These are phyloP conservation scores for Tetramorium parvispinum DNA, from an alignment of 1,140 invertebrate species.

Conservation along the genomic window DNA sequence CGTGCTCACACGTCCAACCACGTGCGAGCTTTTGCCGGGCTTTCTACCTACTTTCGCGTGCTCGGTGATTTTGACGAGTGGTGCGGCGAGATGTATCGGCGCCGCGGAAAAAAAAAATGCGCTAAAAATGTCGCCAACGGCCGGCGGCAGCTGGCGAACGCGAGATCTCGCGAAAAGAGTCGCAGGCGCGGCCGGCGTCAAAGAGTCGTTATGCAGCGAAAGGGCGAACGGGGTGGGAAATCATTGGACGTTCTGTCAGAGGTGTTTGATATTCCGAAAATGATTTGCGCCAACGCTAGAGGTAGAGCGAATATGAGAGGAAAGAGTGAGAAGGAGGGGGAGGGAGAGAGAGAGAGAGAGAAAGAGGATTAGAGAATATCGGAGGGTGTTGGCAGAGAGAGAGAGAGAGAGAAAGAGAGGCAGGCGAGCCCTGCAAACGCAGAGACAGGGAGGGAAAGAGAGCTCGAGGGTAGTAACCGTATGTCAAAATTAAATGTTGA, in stretches of 20 bases:
- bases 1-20: slow-evolving; percentile 72
- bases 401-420: slow-evolving; percentile 11
- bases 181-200: slow-evolving; percentile 11
- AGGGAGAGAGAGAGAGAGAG: background rate
- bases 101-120: slow-evolving; percentile 14
- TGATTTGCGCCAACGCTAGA: slow-evolving; percentile 44
- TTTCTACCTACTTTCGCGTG: slow-evolving; percentile 70
- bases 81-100: slow-evolving; percentile 64
- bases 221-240: slow-evolving; percentile 53
- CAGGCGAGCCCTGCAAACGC: background rate
- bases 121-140: background rate
- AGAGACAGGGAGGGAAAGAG: background rate
- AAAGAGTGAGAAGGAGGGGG: background rate
- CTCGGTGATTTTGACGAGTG: slow-evolving; percentile 83
- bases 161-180: slow-evolving; percentile 44
- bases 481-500: slow-evolving; percentile 65
- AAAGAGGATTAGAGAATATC: slow-evolving; percentile 15
- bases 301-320: background rate
- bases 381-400: background rate
- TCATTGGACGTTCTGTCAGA: slow-evolving; percentile 60
- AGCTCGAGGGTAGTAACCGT: slow-evolving; percentile 52
- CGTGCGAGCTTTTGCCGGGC: slow-evolving; percentile 65
- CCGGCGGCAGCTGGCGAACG: background rate
- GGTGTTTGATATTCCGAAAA: slow-evolving; percentile 61
- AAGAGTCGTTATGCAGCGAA: slow-evolving; percentile 39